Evolutionary conservation across 2,888 invertebrate genomes (phyloP).

Genomic region (Prosapia bicincta): DNA sequence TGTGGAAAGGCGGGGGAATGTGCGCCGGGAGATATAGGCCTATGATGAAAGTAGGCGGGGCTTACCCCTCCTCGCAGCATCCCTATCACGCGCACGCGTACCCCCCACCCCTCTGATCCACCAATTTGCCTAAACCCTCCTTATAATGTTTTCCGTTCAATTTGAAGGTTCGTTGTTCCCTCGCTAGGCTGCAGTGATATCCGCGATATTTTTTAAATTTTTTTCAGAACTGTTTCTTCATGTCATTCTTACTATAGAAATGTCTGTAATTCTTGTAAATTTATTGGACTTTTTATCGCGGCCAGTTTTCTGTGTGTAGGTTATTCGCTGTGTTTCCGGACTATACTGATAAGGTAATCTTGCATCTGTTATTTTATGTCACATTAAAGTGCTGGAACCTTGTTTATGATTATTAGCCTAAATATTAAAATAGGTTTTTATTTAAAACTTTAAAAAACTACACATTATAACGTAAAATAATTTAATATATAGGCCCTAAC

Average conservation of each 20-base stretch:
- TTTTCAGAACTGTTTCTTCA: not conserved
- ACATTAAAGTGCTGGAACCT: no score
- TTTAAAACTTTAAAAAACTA: no score
- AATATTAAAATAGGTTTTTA: no score
- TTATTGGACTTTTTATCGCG: not conserved
- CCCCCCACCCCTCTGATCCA: not conserved
- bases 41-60: not conserved
- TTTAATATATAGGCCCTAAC: no score
- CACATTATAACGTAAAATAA: no score
- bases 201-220: not conserved
- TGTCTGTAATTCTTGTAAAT: conserved; percentile 20
- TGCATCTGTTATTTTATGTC: no score
- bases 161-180: not conserved
- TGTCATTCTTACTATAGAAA: conserved; percentile 9
- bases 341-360: no score
- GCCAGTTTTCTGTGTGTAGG: not conserved
- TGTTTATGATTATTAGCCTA: no score
- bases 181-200: not conserved
- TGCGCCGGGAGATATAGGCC: not conserved
- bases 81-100: not conserved
- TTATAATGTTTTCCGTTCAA: not conserved
- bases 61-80: not conserved
- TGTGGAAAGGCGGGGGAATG: not conserved
- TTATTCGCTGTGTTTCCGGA: not conserved
- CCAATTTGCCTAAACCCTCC: not conserved